Evolutionary conservation across 2,113 vertebrate genomes (phyloP).

Genomic region (Rhinolophus ferrumequinum): DNA sequence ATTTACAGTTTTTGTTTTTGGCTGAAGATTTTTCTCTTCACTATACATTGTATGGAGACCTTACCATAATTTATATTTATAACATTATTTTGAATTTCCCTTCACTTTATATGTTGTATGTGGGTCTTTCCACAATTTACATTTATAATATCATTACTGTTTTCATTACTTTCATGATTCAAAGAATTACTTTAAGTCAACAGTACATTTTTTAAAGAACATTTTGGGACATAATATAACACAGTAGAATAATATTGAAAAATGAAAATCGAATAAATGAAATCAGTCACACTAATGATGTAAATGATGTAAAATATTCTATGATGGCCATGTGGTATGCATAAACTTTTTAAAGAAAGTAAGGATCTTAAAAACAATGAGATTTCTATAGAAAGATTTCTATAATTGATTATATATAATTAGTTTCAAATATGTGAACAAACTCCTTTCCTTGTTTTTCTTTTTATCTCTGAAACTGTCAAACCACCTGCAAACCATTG

Average conservation of each 20-base stretch:
- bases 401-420: neutral
- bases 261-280: neutral
- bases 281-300: neutral
- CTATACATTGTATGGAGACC: neutral
- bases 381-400: neutral
- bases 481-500: neutral
- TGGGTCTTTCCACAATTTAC: neutral
- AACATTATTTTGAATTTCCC: neutral
- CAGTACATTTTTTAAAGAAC: neutral
- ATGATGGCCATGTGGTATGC: neutral
- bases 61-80: neutral
- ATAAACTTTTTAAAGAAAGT: neutral
- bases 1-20: neutral
- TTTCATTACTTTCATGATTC: conserved; percentile 27
- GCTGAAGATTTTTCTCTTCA: conserved; percentile 24
- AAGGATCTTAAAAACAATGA: conserved; percentile 24
- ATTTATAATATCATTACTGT: neutral
- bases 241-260: neutral
- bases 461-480: neutral
- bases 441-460: neutral
- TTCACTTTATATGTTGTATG: neutral
- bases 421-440: neutral
- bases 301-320: neutral
- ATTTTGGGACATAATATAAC: neutral
- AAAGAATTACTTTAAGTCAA: neutral